These are phyloP conservation scores for Halcyon senegalensis DNA, from an alignment of 2,113 vertebrate genomes.

Conservation along the genomic window DNA sequence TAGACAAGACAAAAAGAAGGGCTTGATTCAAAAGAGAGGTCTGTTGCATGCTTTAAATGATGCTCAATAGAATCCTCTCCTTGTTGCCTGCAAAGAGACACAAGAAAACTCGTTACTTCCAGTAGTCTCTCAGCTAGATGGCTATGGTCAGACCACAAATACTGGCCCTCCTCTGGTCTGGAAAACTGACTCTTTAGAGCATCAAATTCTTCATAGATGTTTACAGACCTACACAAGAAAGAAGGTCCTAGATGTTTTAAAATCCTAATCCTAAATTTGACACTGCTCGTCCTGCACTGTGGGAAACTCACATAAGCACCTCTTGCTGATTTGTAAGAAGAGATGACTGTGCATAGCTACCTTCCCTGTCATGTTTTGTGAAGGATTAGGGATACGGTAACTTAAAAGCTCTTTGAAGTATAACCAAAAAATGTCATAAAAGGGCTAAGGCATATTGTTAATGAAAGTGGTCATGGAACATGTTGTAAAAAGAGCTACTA, in stretches of 20 bases:
- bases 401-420: background rate
- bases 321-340: background rate
- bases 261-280: background rate
- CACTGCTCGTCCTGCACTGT: background rate
- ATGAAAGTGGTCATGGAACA: background rate
- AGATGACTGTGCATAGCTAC: background rate
- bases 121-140: background rate
- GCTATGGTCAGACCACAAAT: background rate
- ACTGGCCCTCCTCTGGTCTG: background rate
- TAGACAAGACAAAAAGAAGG: background rate
- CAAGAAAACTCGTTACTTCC: background rate
- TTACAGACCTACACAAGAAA: background rate
- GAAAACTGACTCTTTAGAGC: background rate
- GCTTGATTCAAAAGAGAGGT: background rate
- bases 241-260: background rate
- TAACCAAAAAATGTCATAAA: background rate
- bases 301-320: background rate
- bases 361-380: background rate
- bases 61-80: background rate
- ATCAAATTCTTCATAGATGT: background rate
- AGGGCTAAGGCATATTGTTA: background rate
- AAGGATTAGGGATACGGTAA: background rate
- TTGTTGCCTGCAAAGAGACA: background rate
- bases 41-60: background rate
- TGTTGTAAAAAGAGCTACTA: background rate